Percentiles rank a stretch among this genome's conserved stretches.
These are phyloP conservation scores for Sinhomidia bicolor DNA, from an alignment of 2,888 invertebrate species.

Conservation along the genomic window DNA sequence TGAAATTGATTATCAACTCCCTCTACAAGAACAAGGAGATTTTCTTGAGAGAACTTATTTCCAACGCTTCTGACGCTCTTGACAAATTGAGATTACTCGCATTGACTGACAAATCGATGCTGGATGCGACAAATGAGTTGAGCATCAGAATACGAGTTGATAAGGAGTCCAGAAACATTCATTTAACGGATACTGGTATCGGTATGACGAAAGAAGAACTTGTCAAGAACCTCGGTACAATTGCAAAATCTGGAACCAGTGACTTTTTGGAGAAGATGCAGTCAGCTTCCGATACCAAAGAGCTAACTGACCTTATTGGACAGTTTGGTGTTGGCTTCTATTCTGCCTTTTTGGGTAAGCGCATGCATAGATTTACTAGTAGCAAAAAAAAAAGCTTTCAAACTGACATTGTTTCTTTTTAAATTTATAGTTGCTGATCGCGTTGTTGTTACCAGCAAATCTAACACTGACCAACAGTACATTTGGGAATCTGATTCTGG, in stretches of 20 bases:
- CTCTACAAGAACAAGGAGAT: constrained; percentile 99
- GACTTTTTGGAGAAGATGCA: constrained; percentile 97
- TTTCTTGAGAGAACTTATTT: constrained; percentile 98
- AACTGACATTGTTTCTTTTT: too few relatives aligned
- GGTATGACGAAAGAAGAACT: constrained; percentile 98
- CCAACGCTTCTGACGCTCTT: constrained; percentile 99
- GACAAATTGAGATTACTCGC: constrained; percentile 98
- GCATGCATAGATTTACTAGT: too few relatives aligned
- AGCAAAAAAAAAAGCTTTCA: too few relatives aligned
- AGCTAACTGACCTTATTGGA: constrained; percentile 98
- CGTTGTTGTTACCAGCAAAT: constrained; percentile 97
- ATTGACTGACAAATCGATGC: constrained; percentile 91
- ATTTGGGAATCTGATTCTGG: constrained; percentile 99
- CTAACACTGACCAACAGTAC: constrained; percentile 96
- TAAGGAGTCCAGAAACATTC: constrained; percentile 93
- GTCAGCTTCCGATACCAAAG: constrained; percentile 84
- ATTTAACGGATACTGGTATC: constrained; percentile 97
- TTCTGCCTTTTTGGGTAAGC: constrained; percentile 91
- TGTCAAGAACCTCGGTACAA: constrained; percentile 97
- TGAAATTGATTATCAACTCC: constrained; percentile 99
- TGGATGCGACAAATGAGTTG: constrained; percentile 91
- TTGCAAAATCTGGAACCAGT: constrained; percentile 98
- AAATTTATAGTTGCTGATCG: constrained; percentile 90
- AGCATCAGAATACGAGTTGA: constrained; percentile 94
- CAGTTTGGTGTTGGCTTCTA: constrained; percentile 99